Conservation (phyloP, 2,113 vertebrate species). For the Callorhinus ursinus region DNA sequence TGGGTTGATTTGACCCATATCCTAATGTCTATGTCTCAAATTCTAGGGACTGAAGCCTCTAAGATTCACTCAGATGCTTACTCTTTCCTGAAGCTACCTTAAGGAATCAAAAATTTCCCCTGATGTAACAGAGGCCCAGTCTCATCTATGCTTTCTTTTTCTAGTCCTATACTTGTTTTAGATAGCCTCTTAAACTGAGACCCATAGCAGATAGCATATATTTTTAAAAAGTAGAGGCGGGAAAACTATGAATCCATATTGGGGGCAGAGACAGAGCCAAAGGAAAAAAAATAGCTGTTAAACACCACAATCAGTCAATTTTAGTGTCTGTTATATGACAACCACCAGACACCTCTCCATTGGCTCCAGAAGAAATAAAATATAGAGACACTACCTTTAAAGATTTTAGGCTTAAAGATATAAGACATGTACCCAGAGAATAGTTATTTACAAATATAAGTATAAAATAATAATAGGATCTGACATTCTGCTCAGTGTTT, state of each 20-base stretch:
- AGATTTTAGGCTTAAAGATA: conserved; percentile 1
- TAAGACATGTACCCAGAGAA: neutral
- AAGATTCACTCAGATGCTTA: neutral
- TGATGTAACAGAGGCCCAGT: neutral
- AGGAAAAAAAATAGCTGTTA: neutral
- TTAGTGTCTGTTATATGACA: neutral
- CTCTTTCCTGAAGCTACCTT: neutral
- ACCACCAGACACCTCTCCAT: neutral
- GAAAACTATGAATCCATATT: neutral
- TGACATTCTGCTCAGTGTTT: neutral
- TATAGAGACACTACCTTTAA: neutral
- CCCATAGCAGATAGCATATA: neutral
- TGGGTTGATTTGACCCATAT: neutral
- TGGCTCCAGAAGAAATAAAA: neutral
- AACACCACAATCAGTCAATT: neutral
- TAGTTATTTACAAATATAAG: neutral
- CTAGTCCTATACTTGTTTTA: neutral
- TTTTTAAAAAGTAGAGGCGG: neutral
- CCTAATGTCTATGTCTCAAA: neutral
- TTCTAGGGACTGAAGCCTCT: neutral
- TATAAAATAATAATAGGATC: neutral
- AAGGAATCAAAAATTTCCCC: neutral
- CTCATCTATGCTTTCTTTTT: neutral
- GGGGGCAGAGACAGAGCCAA: neutral
- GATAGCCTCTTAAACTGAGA: neutral